Evolutionary conservation across 2,113 vertebrate genomes (phyloP).

Genomic region (Clarias magur): DNA sequence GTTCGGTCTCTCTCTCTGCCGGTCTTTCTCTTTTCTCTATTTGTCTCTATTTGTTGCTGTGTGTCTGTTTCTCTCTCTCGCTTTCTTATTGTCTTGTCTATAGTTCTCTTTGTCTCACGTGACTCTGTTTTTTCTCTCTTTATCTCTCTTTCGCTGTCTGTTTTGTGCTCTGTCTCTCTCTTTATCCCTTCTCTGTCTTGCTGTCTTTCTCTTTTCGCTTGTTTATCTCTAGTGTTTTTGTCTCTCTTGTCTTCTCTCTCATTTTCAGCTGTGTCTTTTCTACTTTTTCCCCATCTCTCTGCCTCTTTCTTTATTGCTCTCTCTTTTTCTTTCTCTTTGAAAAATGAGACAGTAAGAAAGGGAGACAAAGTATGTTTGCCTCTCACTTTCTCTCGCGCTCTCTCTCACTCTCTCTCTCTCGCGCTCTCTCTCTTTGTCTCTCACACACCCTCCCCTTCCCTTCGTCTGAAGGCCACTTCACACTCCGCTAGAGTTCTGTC

Average conservation of each 20-base stretch:
- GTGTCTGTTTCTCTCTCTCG: not conserved
- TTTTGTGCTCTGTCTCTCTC: not conserved
- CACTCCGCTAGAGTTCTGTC: not conserved
- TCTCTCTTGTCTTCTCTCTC: not conserved
- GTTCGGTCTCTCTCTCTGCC: not conserved
- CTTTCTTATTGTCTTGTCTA: not conserved
- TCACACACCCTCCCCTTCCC: not conserved
- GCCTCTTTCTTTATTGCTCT: conserved; percentile 23
- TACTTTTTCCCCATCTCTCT: not conserved
- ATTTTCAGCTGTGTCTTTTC: too few relatives aligned
- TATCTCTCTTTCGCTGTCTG: not conserved
- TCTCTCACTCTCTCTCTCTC: not conserved
- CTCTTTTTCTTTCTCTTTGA: not conserved
- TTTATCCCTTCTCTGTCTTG: not conserved
- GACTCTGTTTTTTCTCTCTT: not conserved
- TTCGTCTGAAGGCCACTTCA: not conserved
- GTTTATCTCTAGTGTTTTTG: too few relatives aligned
- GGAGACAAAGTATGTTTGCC: too few relatives aligned
- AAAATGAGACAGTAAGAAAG: too few relatives aligned
- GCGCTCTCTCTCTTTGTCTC: not conserved
- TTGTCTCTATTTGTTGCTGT: not conserved
- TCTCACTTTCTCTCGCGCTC: too few relatives aligned
- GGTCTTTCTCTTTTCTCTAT: not conserved
- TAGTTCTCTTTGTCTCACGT: not conserved
- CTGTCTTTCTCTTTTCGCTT: conserved; percentile 31